Conservation (phyloP, 2,888 invertebrate genomes). For the Lobophora halterata region DNA sequence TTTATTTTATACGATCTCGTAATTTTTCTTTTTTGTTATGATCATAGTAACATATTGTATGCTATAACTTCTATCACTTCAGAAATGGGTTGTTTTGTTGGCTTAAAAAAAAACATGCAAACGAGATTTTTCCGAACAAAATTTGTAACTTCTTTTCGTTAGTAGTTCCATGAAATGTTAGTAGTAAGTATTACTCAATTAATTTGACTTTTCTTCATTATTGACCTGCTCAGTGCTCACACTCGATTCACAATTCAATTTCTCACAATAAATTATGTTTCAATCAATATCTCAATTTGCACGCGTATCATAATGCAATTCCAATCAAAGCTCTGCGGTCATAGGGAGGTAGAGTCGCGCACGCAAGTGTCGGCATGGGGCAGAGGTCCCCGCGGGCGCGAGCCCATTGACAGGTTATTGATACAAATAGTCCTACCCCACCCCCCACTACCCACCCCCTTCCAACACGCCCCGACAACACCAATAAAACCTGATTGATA, state of each 20-base stretch:
- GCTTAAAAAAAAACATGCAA: no score
- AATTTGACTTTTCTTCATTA: no score
- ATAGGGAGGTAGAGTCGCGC: slow-evolving; percentile 36
- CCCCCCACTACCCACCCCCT: slow-evolving; percentile 47
- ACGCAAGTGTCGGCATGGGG: slow-evolving; percentile 59
- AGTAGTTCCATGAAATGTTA: no score
- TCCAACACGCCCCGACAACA: slow-evolving; percentile 67
- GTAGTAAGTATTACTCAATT: no score
- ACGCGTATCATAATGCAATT: slow-evolving; percentile 59
- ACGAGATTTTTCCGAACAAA: no score
- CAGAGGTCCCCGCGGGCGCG: slow-evolving; percentile 67
- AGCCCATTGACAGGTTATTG: slow-evolving; percentile 82
- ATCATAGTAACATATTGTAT: not conserved
- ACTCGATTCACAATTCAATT: slow-evolving; percentile 12
- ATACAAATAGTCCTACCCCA: slow-evolving; percentile 74
- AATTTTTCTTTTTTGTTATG: slow-evolving; percentile 26
- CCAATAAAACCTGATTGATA: slow-evolving; percentile 82
- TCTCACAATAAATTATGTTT: slow-evolving; percentile 20
- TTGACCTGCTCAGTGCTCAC: no score
- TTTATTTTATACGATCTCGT: slow-evolving; percentile 24
- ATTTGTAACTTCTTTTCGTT: no score
- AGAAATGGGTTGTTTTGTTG: not conserved
- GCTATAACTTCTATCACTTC: not conserved
- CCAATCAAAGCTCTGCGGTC: slow-evolving; percentile 75
- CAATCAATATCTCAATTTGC: slow-evolving; percentile 49